phyloP scores from a whole-genome alignment of 2,113 vertebrate genomes.

The Labeo catla region DNA sequence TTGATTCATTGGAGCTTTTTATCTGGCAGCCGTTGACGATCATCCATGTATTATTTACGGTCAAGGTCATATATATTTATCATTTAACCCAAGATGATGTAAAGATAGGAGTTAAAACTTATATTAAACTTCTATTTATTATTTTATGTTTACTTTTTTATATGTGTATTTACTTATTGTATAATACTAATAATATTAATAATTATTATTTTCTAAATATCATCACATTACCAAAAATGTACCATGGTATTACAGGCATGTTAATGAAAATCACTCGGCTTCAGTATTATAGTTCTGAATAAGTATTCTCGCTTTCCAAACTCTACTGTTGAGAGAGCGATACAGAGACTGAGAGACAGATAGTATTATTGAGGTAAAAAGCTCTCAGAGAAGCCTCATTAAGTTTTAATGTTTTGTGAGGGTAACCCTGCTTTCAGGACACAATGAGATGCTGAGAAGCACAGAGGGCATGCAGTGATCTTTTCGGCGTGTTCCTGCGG shows the following conservation, averaged over 20 bases:
- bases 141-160: too few species aligned
- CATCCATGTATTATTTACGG: constrained; percentile 29
- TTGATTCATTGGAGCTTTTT: constrained; percentile 41
- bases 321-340: not conserved
- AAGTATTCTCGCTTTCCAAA: not conserved
- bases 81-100: constrained; percentile 22
- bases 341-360: not conserved
- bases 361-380: not conserved
- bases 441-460: constrained; percentile 33
- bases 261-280: not conserved
- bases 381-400: constrained; percentile 39
- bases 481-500: constrained; percentile 3
- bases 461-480: constrained; percentile 30
- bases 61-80: constrained; percentile 21
- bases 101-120: constrained; percentile 1
- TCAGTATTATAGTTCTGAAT: not conserved
- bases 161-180: too few species aligned
- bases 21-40: constrained; percentile 16
- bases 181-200: too few species aligned
- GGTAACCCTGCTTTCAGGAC: constrained; percentile 29
- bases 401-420: constrained; percentile 33
- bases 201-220: not conserved
- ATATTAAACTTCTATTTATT: too few species aligned
- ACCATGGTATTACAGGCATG: not conserved
- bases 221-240: not conserved